Conservation (phyloP, 2,113 vertebrate genomes). For the Bos javanicus region DNA sequence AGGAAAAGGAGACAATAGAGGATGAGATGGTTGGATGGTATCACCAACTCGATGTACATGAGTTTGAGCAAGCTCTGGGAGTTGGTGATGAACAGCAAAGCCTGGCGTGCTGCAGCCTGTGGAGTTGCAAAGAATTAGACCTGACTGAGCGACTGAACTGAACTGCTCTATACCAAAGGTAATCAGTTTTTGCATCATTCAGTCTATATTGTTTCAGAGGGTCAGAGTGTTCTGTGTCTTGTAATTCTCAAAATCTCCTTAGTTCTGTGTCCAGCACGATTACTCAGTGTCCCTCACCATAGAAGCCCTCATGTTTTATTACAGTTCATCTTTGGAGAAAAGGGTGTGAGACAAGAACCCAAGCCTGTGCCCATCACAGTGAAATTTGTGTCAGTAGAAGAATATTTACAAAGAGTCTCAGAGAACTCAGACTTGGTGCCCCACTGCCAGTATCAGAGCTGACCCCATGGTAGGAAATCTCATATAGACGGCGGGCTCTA, state of each 20-base stretch:
- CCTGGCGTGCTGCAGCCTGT: neutral
- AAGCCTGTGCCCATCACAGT: neutral
- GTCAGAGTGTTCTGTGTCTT: neutral
- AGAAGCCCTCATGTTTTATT: neutral
- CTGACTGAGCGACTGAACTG: neutral
- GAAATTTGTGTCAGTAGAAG: constrained; percentile 52
- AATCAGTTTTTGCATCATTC: neutral
- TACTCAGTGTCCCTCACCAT: neutral
- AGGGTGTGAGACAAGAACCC: neutral
- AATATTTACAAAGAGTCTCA: constrained; percentile 10
- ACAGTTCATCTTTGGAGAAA: neutral
- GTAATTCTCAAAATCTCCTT: neutral
- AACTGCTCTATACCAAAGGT: neutral
- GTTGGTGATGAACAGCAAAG: neutral
- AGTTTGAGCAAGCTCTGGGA: neutral
- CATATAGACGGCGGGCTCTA: constrained; percentile 50
- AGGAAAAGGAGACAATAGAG: neutral
- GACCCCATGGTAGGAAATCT: constrained; percentile 60
- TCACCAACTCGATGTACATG: neutral
- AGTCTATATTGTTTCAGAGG: neutral
- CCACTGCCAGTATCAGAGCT: constrained; percentile 62
- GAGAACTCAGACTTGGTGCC: constrained; percentile 47
- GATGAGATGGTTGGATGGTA: neutral
- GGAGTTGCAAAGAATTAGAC: neutral
- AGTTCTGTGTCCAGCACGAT: neutral